Conservation (phyloP, 2,113 vertebrate genomes). For the Thalassoma bifasciatum region DNA sequence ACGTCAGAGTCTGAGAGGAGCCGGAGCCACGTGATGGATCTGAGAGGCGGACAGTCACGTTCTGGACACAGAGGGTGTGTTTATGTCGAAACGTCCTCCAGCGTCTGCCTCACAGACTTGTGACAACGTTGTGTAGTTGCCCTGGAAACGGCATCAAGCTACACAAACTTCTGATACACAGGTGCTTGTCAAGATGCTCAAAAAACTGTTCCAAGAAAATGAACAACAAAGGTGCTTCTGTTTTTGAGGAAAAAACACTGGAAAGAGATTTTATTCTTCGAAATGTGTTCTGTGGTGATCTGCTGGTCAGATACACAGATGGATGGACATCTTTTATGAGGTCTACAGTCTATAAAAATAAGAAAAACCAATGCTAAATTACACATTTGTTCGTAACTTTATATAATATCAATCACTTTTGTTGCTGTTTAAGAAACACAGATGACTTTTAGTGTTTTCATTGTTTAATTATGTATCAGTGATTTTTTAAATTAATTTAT, state of each 20-base stretch:
- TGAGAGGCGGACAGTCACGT: constrained; percentile 58
- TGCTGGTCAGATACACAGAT: constrained; percentile 39
- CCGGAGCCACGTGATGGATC: constrained; percentile 75
- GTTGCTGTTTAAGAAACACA: neutral
- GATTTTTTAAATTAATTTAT: neutral
- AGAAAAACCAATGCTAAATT: constrained; percentile 37
- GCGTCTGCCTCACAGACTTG: constrained; percentile 80
- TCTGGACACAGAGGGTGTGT: constrained; percentile 60
- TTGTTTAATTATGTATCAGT: too few relatives aligned
- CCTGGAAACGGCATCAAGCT: neutral
- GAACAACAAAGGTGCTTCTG: constrained; percentile 21
- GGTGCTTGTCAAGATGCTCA: neutral
- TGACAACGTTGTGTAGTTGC: constrained; percentile 53
- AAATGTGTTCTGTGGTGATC: constrained; percentile 16
- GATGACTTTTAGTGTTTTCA: too few relatives aligned
- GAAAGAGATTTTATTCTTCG: neutral
- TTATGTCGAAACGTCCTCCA: constrained; percentile 83
- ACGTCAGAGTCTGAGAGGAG: constrained; percentile 72
- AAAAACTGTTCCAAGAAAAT: neutral
- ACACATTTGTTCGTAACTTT: neutral
- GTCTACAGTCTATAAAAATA: constrained; percentile 7
- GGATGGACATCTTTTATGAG: neutral
- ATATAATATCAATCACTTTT: neutral
- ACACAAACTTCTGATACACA: neutral
- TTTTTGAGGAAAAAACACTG: neutral